phyloP scores from a whole-genome alignment of 2,888 invertebrate species.

The Lycia hirtaria region DNA sequence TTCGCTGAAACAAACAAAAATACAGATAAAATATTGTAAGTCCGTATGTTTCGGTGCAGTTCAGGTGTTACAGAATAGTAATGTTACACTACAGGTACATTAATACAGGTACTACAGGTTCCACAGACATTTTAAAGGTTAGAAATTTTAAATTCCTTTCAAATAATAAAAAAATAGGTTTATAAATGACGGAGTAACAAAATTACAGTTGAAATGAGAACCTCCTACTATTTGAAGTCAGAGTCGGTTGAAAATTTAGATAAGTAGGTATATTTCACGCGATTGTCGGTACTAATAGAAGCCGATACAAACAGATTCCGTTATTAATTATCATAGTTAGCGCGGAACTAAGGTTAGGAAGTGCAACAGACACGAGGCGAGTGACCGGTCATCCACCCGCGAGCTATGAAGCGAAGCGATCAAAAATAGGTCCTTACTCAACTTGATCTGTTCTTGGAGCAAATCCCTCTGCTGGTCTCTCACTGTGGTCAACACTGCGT shows the following conservation, averaged over 20 bases:
- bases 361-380: conserved; percentile 5
- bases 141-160: too few species aligned
- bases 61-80: too few species aligned
- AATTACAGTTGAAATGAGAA: too few species aligned
- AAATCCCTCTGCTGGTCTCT: conserved; percentile 80
- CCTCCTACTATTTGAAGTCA: too few species aligned
- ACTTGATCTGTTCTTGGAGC: conserved; percentile 83
- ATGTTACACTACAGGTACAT: too few species aligned
- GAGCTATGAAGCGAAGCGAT: conserved; percentile 1
- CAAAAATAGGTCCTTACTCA: conserved; percentile 70
- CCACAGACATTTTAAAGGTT: too few species aligned
- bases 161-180: too few species aligned
- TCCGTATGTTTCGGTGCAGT: too few species aligned
- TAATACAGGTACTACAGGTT: too few species aligned
- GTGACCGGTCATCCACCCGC: conserved; percentile 3
- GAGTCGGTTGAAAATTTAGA: too few species aligned
- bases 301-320: background rate
- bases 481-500: conserved; percentile 79
- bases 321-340: conserved; percentile 21
- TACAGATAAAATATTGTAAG: too few species aligned
- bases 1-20: conserved; percentile 64
- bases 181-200: too few species aligned
- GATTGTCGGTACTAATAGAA: background rate
- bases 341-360: conserved; percentile 2
- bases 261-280: background rate